Conservation (phyloP, 2,797 vertebrate species). For the Xiphorhynchus erythropygius region DNA sequence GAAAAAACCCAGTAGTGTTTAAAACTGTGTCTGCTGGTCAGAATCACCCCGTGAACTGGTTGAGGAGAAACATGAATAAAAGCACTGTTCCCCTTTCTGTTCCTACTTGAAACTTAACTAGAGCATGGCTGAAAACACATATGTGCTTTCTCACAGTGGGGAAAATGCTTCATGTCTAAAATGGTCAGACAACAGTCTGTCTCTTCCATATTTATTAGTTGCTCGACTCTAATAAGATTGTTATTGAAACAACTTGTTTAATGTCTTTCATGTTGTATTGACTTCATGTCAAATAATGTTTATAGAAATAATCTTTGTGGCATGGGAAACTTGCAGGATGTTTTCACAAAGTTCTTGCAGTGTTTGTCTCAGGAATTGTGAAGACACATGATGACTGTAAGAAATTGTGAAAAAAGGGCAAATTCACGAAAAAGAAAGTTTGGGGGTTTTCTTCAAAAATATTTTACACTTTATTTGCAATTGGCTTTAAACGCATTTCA, state of each 20-base stretch:
- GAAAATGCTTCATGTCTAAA: background rate
- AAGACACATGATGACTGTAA: background rate
- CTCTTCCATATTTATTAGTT: background rate
- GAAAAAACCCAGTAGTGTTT: background rate
- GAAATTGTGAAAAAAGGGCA: background rate
- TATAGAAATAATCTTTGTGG: conserved; percentile 15
- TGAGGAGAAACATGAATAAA: background rate
- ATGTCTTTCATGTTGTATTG: conserved; percentile 15
- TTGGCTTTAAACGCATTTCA: background rate
- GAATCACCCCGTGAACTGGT: background rate
- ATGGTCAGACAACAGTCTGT: background rate
- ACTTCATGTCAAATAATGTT: conserved; percentile 30
- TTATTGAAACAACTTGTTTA: conserved; percentile 21
- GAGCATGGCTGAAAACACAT: background rate
- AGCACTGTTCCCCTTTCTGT: background rate
- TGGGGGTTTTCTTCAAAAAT: background rate
- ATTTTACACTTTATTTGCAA: background rate
- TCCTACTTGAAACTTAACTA: background rate
- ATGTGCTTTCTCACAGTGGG: background rate
- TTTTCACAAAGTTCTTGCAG: conserved; percentile 1
- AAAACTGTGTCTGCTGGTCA: background rate
- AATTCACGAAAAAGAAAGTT: background rate
- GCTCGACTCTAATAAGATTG: conserved; percentile 16
- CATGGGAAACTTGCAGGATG: background rate
- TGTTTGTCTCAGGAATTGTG: background rate